phyloP scores from a whole-genome alignment of 2,113 vertebrate species.

The Gallinago paraguaiae region DNA sequence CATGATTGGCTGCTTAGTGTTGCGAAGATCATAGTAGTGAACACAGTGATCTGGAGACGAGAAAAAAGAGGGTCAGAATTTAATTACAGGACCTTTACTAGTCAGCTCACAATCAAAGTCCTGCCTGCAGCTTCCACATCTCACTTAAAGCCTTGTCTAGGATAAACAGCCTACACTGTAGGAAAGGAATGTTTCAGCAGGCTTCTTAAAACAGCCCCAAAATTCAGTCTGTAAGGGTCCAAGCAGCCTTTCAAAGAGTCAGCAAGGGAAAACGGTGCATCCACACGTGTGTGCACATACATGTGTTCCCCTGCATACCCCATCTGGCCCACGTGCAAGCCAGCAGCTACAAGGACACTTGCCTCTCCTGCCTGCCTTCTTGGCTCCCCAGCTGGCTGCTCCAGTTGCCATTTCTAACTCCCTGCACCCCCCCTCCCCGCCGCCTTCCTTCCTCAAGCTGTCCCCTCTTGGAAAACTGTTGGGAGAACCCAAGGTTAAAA shows the following conservation, averaged over 20 bases:
- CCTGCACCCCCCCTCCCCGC: not conserved
- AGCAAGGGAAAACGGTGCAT: not conserved
- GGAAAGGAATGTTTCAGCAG: not conserved
- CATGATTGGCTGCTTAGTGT: conserved; percentile 99
- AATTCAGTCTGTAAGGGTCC: not conserved
- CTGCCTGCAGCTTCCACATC: not conserved
- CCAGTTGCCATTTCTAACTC: not conserved
- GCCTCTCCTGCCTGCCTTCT: not conserved
- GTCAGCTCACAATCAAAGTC: not conserved
- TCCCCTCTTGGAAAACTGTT: not conserved
- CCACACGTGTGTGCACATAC: too few species aligned
- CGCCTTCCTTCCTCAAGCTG: not conserved
- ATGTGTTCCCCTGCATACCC: accelerated
- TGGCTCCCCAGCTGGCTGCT: not conserved
- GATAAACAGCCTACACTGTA: not conserved
- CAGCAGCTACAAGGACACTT: not conserved
- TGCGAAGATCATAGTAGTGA: conserved; percentile 98
- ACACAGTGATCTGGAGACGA: conserved; percentile 92
- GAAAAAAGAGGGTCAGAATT: not conserved
- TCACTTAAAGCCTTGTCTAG: not conserved
- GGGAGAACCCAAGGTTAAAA: not conserved
- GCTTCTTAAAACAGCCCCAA: not conserved
- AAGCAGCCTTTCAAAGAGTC: not conserved
- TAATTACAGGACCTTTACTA: not conserved
- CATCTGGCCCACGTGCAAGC: accelerated